These are phyloP conservation scores for Gerris lacustris DNA, from an alignment of 2,888 invertebrate species.

Conservation along the genomic window DNA sequence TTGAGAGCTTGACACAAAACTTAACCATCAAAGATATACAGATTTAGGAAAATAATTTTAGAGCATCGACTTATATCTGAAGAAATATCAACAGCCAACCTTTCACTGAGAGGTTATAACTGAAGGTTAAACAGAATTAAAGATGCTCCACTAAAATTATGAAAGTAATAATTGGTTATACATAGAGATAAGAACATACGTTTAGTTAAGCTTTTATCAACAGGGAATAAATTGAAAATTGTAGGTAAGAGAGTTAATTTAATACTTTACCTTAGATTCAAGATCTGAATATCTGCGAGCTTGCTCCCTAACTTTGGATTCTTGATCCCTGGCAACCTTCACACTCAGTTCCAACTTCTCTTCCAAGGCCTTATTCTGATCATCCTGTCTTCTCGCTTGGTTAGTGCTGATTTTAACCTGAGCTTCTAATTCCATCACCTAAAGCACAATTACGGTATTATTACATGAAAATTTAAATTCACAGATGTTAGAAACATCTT, in stretches of 20 bases:
- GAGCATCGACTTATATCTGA: too few relatives aligned
- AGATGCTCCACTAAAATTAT: background rate
- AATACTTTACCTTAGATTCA: constrained; percentile 42
- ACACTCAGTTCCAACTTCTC: constrained; percentile 65
- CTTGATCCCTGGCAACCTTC: constrained; percentile 60
- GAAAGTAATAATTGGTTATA: background rate
- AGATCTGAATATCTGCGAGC: constrained; percentile 56
- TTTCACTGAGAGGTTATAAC: too few relatives aligned
- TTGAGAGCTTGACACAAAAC: too few relatives aligned
- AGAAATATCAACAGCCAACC: too few relatives aligned
- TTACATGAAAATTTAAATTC: background rate
- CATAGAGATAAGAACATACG: too few relatives aligned
- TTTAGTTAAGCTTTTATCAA: too few relatives aligned
- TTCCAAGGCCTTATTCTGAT: constrained; percentile 72
- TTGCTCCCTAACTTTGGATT: constrained; percentile 67
- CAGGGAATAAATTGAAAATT: too few relatives aligned
- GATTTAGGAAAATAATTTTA: too few relatives aligned
- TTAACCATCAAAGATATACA: too few relatives aligned
- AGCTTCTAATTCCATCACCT: constrained; percentile 91
- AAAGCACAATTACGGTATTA: constrained; percentile 11
- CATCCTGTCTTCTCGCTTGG: constrained; percentile 80
- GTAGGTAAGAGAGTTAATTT: too few relatives aligned
- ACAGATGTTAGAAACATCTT: too few relatives aligned
- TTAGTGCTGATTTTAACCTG: constrained; percentile 85
- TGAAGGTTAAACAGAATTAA: background rate